Conservation (phyloP, 2,888 invertebrate genomes). For the Morpho helenor region DNA sequence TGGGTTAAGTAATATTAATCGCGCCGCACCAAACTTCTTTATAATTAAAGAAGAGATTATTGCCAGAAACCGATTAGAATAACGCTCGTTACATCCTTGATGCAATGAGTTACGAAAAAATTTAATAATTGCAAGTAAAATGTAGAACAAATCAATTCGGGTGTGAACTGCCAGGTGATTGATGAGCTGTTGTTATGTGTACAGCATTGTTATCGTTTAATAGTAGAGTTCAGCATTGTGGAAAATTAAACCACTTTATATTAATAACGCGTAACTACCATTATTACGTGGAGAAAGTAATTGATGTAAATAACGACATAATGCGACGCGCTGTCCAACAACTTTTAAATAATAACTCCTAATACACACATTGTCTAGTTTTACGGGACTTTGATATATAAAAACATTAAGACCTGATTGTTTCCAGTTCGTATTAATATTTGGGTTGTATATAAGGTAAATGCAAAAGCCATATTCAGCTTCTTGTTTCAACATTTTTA, state of each 20-base stretch:
- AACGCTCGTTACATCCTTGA: conserved; percentile 46
- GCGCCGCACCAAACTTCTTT: conserved; percentile 44
- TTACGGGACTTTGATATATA: too few relatives aligned
- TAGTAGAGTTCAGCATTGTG: conserved; percentile 11
- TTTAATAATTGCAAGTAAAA: conserved; percentile 44
- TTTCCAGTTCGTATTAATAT: too few relatives aligned
- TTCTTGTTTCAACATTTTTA: too few relatives aligned
- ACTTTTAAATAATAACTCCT: background rate
- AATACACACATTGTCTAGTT: too few relatives aligned
- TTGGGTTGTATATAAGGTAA: too few relatives aligned
- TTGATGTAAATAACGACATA: conserved; percentile 6
- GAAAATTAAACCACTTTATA: conserved; percentile 16
- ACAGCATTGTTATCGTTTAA: conserved; percentile 17
- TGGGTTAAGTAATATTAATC: conserved; percentile 70
- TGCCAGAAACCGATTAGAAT: conserved; percentile 48
- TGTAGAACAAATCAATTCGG: conserved; percentile 36
- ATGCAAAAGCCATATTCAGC: too few relatives aligned
- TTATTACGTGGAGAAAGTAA: conserved; percentile 10
- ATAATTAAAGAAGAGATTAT: conserved; percentile 54
- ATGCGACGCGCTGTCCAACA: background rate
- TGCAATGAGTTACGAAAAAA: conserved; percentile 54
- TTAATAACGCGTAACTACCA: conserved; percentile 2
- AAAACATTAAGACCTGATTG: too few relatives aligned
- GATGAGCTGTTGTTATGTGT: conserved; percentile 32
- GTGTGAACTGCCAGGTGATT: conserved; percentile 38